Base-by-base conservation (phyloP, 2,113 vertebrate species). In the Ranitomeya imitator region DNA sequence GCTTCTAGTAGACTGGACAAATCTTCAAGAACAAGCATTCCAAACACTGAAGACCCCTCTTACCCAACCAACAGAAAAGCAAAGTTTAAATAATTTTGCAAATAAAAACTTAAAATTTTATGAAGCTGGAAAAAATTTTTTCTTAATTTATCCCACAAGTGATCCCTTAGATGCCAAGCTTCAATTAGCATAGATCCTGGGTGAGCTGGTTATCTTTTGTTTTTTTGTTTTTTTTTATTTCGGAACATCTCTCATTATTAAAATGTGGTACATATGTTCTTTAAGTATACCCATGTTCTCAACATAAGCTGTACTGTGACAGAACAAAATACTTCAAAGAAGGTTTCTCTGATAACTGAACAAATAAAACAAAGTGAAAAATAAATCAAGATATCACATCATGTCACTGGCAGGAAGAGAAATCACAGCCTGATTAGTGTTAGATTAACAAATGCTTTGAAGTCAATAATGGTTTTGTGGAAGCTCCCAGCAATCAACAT, bases 311-410 rank as follows among this genome's bases (percentile, higher is more conserved):
- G 21, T 54, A 1, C 9, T 78, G 76, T 12, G 14, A 12, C 1
- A 79, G 76, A 79, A 79, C 51, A 79, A 51, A 79, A 55, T 79
- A 55, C 76, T 23, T 79, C 76, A 79, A 79, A 79, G 73, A 51
- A 55, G 12, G 19, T 55, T 79, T 55, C 51, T 79, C 52, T 79
- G 76, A 79, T 79, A 79, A 79, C 51, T 14, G 51, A 79, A 23
- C 51, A 23, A 55, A 79, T 79, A 79, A 79, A 79, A 76, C 73
- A 76, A 52, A 76, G 73, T 21, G 12, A 5, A 79, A 23, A 23
- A 79, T 79, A 79, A 79, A 79, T 79, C 76, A 79, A 52, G 45
- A 52, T 52, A 14, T 23, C 51, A 0, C 76, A 55, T 51, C 51
- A 55, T 79, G 52, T 79, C 52, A 79, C 51, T 23, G 52, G 12